These are phyloP conservation scores for Oscheius sp. DNA, from an alignment of 2,888 invertebrate genomes.

Conservation along the genomic window DNA sequence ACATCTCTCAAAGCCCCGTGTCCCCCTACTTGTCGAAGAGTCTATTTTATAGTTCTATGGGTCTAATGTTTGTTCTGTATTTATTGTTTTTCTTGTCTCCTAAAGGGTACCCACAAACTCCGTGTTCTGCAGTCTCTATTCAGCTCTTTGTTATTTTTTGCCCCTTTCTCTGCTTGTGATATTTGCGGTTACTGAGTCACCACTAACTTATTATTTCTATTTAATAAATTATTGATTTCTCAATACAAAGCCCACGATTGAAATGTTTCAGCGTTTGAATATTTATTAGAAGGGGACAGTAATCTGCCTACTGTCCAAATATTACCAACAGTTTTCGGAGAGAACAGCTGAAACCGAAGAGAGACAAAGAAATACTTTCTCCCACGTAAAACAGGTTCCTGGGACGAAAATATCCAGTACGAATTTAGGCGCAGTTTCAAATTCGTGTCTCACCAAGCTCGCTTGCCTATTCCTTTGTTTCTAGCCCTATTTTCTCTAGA, in stretches of 20 bases:
- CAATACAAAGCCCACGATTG: not conserved
- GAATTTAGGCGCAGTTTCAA: too few relatives aligned
- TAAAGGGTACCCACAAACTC: too few relatives aligned
- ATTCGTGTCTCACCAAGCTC: too few relatives aligned
- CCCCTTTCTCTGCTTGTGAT: conserved; percentile 8
- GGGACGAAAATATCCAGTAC: too few relatives aligned
- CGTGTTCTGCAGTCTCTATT: too few relatives aligned
- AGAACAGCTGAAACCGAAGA: too few relatives aligned
- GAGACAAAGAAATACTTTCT: too few relatives aligned
- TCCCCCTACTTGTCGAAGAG: conserved; percentile 29
- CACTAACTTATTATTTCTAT: too few relatives aligned
- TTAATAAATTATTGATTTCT: too few relatives aligned
- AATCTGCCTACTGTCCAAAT: too few relatives aligned
- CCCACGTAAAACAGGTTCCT: too few relatives aligned
- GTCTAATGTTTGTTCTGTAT: not conserved
- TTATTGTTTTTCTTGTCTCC: not conserved
- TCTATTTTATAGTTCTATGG: conserved; percentile 3
- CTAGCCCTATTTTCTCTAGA: not conserved
- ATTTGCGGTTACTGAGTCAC: conserved; percentile 7
- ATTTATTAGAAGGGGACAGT: not conserved
- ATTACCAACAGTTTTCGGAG: too few relatives aligned
- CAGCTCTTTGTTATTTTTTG: not conserved
- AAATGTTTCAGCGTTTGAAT: not conserved
- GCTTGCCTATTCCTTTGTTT: not conserved
- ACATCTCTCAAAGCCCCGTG: not conserved